These are phyloP conservation scores for Bufo bufo DNA, from an alignment of 2,113 vertebrate genomes.

Conservation along the genomic window DNA sequence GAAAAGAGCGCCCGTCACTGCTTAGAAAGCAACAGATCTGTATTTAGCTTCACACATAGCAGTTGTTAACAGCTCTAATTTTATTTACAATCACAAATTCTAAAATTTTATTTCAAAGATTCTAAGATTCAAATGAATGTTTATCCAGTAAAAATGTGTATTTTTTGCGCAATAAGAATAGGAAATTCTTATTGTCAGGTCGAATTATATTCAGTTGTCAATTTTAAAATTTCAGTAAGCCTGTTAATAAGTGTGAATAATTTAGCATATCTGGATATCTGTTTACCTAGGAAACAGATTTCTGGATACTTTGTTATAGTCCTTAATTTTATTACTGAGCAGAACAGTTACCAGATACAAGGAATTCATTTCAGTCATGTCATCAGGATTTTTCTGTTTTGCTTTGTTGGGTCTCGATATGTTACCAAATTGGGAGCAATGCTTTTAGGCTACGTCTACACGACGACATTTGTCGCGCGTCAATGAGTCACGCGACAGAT, in stretches of 20 bases:
- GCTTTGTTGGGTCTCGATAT: not conserved
- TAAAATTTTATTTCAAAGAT: not conserved
- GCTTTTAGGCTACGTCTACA: too few relatives aligned
- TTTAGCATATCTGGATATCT: not conserved
- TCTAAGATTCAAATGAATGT: too few relatives aligned
- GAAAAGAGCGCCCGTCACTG: not conserved
- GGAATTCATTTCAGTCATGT: not conserved
- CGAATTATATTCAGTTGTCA: too few relatives aligned
- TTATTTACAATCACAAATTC: not conserved
- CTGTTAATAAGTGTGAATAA: not conserved
- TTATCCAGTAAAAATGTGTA: too few relatives aligned
- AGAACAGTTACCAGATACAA: not conserved
- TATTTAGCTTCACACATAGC: not conserved
- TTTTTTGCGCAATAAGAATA: too few relatives aligned
- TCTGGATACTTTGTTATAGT: not conserved
- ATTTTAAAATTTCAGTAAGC: not conserved
- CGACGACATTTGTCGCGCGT: too few relatives aligned
- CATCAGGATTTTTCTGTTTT: not conserved
- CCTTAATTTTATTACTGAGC: not conserved
- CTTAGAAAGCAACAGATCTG: not conserved
- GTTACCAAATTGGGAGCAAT: not conserved
- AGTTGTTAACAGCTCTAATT: not conserved
- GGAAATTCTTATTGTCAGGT: too few relatives aligned
- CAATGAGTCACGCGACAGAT: too few relatives aligned
- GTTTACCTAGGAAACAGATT: not conserved